Base-by-base conservation (phyloP, 2,113 vertebrate species). In the Alces alces region DNA sequence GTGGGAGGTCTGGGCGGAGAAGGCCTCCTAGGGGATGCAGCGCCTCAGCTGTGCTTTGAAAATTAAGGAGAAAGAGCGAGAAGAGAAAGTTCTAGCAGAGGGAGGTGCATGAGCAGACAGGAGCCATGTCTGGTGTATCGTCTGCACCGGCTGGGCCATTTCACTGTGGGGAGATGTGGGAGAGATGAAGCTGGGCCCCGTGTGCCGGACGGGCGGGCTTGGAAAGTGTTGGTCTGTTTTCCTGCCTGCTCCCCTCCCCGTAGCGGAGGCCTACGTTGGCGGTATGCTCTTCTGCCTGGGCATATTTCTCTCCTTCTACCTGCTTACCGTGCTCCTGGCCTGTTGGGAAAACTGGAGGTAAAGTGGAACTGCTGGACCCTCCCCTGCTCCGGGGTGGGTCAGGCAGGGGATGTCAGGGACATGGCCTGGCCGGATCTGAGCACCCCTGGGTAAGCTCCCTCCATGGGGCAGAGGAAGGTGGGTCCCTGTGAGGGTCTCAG, bases 231-330 rank as follows among this genome's bases (percentile, higher is more conserved):
- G 83, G 13, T 12, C 3, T 19, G 4, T 12, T 47, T 14, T 66
- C 61, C 36, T 21, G 36, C 2, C 64, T 15, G n/a, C 25, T 93
- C 87, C 55, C 47, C 13, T 76, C 80, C 86, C 76, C 5, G 0
- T 98, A 99, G 99, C 99, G 0, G 99, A 99, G 80, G 99, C 99
- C 88, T 99, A 99, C 0, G 99, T 99, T 52, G 98, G 99, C 36
- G 99, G 99, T 3, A 99, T 99, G 98, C 98, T 99, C 79, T 99
- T 99, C 98, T 99, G 99, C 97, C 98, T 99, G 93, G 99, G 99
- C 3, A 99, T 99, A 98, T 99, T 99, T 98, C 98, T 99, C 58
- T 99, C 99, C 92, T 99, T 99, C 98, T 99, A 99, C 76, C 73
- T 99, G 83, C 98, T 99, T 92, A 99, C 99, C 0, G 95, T 99